Evolutionary conservation across 2,888 invertebrate species (phyloP), one percentile per base, ranked within the genome.

Genomic region (Mimas tiliae): DNA sequence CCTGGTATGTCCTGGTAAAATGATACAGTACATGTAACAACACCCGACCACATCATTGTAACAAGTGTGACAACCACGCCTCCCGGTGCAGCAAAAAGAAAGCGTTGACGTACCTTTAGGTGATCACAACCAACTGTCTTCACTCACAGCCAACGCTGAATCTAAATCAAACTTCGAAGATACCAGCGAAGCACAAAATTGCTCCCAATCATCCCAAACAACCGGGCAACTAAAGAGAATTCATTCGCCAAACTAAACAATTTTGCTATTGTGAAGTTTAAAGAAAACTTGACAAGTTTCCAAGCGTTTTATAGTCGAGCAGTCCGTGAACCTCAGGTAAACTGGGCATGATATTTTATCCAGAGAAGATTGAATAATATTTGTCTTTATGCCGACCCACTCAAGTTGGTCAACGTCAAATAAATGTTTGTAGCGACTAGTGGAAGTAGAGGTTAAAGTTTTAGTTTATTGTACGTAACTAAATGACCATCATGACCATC

Each of bases 121-220:
- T 6, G 38, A 7, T 38, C 38, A 58, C 50, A 19, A 19, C 2
- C 19, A 16, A 19, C 12, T 19, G 12, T 0, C 19, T 2, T 42
- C 9, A 38, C 38, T 42, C 9, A 38, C 38, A 58, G 9, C 12
- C 42, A n/a, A 16, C 55, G 9, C 38, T 55, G 55, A 16, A 9
- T 38, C 34, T 4, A 58, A 58, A 58, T 58, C 42, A 58, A 58
- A 53, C 53, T 38, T 34, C 11, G 7, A 11, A 34, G 19, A 50
- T 12, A 58, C 34, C 55, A 16, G 11, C 16, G 67, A 64, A 33
- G 62, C 33, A 64, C 38, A 47, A 55, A 55, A 55, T 48, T 48
- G 33, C 21, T 12, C 27, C 11, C 42, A 45, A 45, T 67, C 65
- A 67, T 65, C 55, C 42, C 67, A 65, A 65, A 65, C 65, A 58